Evolutionary conservation across 2,113 vertebrate species (phyloP), one percentile per base, ranked within the genome.

Genomic region (Cathartes aura): DNA sequence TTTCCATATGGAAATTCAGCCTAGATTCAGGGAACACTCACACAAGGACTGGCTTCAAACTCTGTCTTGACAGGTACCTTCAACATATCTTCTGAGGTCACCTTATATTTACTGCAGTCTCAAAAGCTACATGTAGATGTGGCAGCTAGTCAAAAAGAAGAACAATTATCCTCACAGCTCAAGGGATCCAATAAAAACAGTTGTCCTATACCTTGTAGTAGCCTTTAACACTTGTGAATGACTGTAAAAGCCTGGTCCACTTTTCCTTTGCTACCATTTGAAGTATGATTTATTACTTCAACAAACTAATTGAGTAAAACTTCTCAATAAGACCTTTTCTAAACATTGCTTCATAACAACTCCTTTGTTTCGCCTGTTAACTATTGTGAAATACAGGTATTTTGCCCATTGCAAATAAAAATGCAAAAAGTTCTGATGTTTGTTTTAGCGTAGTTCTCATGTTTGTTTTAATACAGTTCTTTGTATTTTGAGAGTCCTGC

Each of bases 331-430:
- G 60, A 59, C 7, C 6, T 67, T 71, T 91, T 68, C 52, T 0
- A 87, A 79, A 42, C 12, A n/a, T 14, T 42, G 21, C 72, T 95
- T 89, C 56, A 26, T 63, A 93, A 87, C 0, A 0, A 56, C 26
- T 53, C 26, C 19, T 90, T 76, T 90, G 48, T 92, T 94, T 87
- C 76, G 91, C 43, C 50, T 38, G 5, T 23, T 83, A 81, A 53
- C 26, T 84, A 12, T 47, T 78, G 73, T 78, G 68, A 95, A 96
- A 96, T 55, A 62, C 55, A 87, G 72, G 81, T 95, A 71, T 87
- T 82, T 67, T 91, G 52, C 22, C 50, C 38, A 34, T 1, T 82
- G 50, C 45, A 91, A 90, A 88, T 64, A 79, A 82, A 93, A 93
- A 93, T 0, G 15, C 29, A 43, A 8, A 36, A 87, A 43, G 82